These are phyloP conservation scores for Meteorus sp. DNA, from an alignment of 1,140 invertebrate species.

Conservation along the genomic window DNA sequence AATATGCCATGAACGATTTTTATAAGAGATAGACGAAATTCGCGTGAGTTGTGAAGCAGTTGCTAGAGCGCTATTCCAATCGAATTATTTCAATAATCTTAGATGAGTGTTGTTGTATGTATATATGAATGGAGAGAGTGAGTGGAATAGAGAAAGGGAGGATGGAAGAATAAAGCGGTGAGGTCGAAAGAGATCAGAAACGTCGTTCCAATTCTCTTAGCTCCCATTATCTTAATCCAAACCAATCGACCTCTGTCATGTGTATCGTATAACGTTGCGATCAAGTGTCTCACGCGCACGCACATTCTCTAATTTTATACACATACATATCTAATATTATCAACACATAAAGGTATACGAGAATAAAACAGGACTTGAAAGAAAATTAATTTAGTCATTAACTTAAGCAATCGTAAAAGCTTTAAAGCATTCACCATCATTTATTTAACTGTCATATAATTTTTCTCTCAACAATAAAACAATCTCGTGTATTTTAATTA, in stretches of 20 bases:
- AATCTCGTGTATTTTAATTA: constrained; percentile 10
- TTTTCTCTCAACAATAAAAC: constrained; percentile 5
- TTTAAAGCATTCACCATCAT: too few species aligned
- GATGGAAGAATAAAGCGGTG: constrained; percentile 4
- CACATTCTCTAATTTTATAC: not conserved
- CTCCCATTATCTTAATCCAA: constrained; percentile 29
- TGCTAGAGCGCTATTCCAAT: constrained; percentile 13
- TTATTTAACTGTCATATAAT: too few species aligned
- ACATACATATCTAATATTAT: not conserved
- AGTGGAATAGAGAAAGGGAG: not conserved
- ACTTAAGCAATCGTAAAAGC: too few species aligned
- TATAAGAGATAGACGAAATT: too few species aligned
- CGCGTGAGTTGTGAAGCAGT: constrained; percentile 14
- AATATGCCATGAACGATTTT: too few species aligned
- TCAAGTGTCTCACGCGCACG: not conserved
- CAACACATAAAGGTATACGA: too few species aligned
- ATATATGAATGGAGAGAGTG: not conserved
- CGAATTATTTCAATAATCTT: constrained; percentile 22
- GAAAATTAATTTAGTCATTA: too few species aligned
- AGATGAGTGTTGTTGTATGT: not conserved
- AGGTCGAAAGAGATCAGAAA: constrained; percentile 17
- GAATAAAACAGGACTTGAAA: too few species aligned
- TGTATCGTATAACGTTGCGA: constrained; percentile 1
- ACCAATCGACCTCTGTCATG: constrained; percentile 17
- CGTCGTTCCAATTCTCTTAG: constrained; percentile 26